Percentiles rank a stretch among this genome's conserved stretches.
These are phyloP conservation scores for Tetheella fluctuosa DNA, from an alignment of 2,888 invertebrate genomes.

Conservation along the genomic window DNA sequence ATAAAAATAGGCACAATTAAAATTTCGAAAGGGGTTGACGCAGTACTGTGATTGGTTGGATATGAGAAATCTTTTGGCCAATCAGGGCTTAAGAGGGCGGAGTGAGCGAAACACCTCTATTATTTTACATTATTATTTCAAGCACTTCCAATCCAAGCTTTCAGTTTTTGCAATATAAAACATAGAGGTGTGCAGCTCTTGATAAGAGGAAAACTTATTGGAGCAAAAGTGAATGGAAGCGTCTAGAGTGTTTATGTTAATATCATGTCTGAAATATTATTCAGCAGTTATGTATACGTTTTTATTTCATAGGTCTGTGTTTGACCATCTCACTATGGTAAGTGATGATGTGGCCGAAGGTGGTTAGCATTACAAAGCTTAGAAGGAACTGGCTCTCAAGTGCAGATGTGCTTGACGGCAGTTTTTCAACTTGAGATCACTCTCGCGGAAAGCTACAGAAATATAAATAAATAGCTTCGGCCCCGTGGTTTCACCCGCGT, in stretches of 20 bases:
- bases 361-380: too few relatives aligned
- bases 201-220: neutral
- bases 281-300: too few relatives aligned
- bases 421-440: too few relatives aligned
- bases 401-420: too few relatives aligned
- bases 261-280: neutral
- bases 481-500: too few relatives aligned
- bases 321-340: too few relatives aligned
- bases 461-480: too few relatives aligned
- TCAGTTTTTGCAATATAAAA: neutral
- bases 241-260: neutral
- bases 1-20: constrained; percentile 54
- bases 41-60: constrained; percentile 55
- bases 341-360: too few relatives aligned
- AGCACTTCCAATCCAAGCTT: neutral
- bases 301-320: too few relatives aligned
- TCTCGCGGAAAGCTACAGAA: too few relatives aligned
- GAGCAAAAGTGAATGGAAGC: neutral
- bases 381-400: too few relatives aligned
- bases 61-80: constrained; percentile 42
- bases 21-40: constrained; percentile 63
- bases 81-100: constrained; percentile 42
- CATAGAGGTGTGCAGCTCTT: neutral
- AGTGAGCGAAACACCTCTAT: constrained; percentile 16
- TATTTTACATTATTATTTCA: neutral